Evolutionary conservation across 1,140 invertebrate species (phyloP), one percentile per base, ranked within the genome.

Genomic region (Spodoptera frugiperda): DNA sequence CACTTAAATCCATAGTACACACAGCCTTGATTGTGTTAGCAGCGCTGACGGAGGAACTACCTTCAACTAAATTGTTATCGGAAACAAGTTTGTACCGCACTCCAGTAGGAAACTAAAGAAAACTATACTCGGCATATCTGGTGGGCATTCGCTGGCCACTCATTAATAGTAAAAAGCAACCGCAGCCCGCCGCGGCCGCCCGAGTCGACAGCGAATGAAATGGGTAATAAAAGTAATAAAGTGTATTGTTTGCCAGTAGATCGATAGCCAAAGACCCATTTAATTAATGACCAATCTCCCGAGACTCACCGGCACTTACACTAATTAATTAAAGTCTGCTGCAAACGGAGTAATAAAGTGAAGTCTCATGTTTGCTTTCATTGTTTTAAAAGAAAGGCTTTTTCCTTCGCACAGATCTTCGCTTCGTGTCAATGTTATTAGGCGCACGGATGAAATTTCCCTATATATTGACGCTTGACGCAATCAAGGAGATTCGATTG

Each of bases 231-330:
- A 89, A 91, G 83, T 89, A 90, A 89, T 88, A 90, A 89, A 91
- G 84, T 84, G 87, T 90, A 91, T 89, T 91, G 89, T 91, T 86
- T 88, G 86, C 82, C 76, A 33, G 78, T 78, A 86, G 89, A 93
- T 92, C 90, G 89, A 93, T 93, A 79, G 86, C 72, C 82, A 80
- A 84, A 88, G 86, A 86, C 79, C 77, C 85, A 84, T 86, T 86
- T 90, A 91, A 93, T 92, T 92, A 91, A 92, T 91, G 90, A 91
- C 87, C 90, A 87, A 91, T 90, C 89, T 88, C 90, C 61, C 59
- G 87, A 85, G 90, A 87, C 87, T 90, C 89, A 90, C 89, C 90
- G 90, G 89, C 89, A 93, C 91, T 93, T 88, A 86, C 82, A 83
- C 78, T 93, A 92, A 93, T 93, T 92, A 91, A 92, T 91, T 89